phyloP scores from a whole-genome alignment of 2,888 invertebrate genomes.

The Harpagoxenus sublaevis region DNA sequence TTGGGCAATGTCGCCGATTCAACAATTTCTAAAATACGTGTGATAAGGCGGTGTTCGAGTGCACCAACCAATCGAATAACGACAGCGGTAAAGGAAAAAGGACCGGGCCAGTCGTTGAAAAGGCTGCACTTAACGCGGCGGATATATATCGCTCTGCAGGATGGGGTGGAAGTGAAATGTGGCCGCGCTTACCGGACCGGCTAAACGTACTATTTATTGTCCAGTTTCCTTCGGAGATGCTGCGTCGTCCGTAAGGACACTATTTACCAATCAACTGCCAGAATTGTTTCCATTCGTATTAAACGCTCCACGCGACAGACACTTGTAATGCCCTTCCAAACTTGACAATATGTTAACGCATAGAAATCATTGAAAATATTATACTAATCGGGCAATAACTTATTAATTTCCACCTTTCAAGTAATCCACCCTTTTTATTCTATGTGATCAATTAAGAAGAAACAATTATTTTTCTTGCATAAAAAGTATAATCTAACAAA shows the following conservation, averaged over 20 bases:
- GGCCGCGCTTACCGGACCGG: conserved; percentile 65
- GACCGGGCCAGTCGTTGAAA: conserved; percentile 61
- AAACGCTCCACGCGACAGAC: not conserved
- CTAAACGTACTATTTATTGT: conserved; percentile 76
- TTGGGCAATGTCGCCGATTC: not conserved
- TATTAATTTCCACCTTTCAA: not conserved
- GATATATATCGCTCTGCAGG: conserved; percentile 69
- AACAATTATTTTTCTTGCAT: not conserved
- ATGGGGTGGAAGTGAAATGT: conserved; percentile 74
- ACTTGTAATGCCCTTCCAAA: not conserved
- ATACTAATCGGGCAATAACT: not conserved
- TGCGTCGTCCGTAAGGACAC: conserved; percentile 34
- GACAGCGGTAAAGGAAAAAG: conserved; percentile 56
- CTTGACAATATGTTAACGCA: not conserved
- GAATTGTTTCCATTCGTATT: conserved; percentile 44
- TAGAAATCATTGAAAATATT: not conserved
- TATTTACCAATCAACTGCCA: conserved; percentile 56
- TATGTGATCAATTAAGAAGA: not conserved
- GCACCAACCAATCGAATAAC: conserved; percentile 56
- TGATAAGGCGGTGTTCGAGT: conserved; percentile 34
- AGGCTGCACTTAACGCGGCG: conserved; percentile 72
- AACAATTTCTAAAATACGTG: conserved; percentile 22
- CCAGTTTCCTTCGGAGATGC: conserved; percentile 54
- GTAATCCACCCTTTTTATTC: not conserved
- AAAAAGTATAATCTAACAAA: not conserved